Evolutionary conservation across 2,888 invertebrate species (phyloP), one percentile per base, ranked within the genome.

Genomic region (Trimorus sp.): DNA sequence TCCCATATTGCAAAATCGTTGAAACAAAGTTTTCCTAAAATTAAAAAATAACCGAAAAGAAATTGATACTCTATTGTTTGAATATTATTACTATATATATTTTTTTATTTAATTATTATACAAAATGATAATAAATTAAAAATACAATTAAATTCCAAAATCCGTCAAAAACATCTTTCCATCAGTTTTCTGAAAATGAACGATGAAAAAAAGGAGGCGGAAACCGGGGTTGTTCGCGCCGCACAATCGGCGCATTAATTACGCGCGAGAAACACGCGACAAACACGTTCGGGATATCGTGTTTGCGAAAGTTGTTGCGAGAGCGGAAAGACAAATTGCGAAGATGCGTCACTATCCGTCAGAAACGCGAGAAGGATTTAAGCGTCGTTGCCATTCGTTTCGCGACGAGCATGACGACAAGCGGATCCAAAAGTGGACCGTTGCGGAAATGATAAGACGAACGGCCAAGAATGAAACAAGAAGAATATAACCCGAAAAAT

Each of bases 321-420:
- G 56, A 48, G 16, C 51, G 63, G 45, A 79, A 69, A 79, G 79
- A 63, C 60, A 70, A 81, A 81, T 71, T 76, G 66, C 71, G 60
- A 56, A 66, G 75, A 76, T 76, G 71, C 80, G 76, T 71, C 62
- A 68, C 71, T 68, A 77, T 71, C 77, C 51, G 73, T 58, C 83
- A 86, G 62, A 69, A 82, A 83, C 79, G 83, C 66, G 65, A 76
- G 68, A 71, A 73, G 79, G 78, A 66, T 82, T 81, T 60, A 77
- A 82, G 77, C 73, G 77, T 81, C 83, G 82, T 75, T 74, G 77
- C 77, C 62, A 81, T 83, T 83, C 69, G 82, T 70, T 65, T 73
- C 66, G 82, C 82, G 76, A 83, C 75, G 56, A 49, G 70, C 82
- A 68, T 62, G 78, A 83, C 79, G 80, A 82, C 82, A 77, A 65